phyloP scores from a whole-genome alignment of 2,113 vertebrate genomes.

The Sinosuthora webbiana region DNA sequence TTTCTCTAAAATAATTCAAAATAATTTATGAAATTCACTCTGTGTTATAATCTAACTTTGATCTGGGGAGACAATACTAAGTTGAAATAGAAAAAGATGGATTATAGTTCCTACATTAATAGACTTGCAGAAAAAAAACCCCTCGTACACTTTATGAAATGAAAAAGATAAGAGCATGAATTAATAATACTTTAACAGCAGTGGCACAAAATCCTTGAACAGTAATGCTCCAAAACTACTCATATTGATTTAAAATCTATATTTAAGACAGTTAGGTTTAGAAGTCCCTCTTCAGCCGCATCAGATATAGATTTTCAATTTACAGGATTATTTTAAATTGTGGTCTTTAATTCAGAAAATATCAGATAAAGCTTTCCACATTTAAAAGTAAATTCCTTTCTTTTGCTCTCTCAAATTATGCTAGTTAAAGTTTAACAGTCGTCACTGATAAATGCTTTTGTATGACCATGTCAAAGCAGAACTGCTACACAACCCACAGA shows the following conservation, averaged over 20 bases:
- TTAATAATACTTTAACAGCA: slow-evolving; percentile 55
- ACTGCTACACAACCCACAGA: background rate
- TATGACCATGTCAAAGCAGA: background rate
- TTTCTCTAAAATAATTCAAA: slow-evolving; percentile 20
- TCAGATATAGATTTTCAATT: slow-evolving; percentile 66
- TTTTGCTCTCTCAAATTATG: background rate
- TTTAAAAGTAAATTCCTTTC: slow-evolving; percentile 23
- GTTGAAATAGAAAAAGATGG: slow-evolving; percentile 23
- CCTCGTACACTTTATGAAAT: slow-evolving; percentile 12
- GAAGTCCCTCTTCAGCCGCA: slow-evolving; percentile 21
- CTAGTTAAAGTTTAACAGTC: background rate
- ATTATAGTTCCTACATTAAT: slow-evolving; percentile 49
- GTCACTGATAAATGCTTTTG: background rate
- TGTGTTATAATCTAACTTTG: slow-evolving; percentile 46
- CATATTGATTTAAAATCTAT: slow-evolving; percentile 64
- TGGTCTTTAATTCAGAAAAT: slow-evolving; percentile 49
- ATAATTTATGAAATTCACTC: slow-evolving; percentile 55
- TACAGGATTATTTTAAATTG: slow-evolving; percentile 32
- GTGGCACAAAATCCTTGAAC: slow-evolving; percentile 58
- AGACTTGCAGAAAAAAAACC: slow-evolving; percentile 8
- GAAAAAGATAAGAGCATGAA: slow-evolving; percentile 55
- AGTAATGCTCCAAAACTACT: slow-evolving; percentile 34
- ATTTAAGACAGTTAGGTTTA: slow-evolving; percentile 46
- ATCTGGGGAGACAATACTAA: slow-evolving; percentile 48
- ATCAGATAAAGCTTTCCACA: background rate